Conservation (phyloP, 2,113 vertebrate species). For the Colinus virginianus region DNA sequence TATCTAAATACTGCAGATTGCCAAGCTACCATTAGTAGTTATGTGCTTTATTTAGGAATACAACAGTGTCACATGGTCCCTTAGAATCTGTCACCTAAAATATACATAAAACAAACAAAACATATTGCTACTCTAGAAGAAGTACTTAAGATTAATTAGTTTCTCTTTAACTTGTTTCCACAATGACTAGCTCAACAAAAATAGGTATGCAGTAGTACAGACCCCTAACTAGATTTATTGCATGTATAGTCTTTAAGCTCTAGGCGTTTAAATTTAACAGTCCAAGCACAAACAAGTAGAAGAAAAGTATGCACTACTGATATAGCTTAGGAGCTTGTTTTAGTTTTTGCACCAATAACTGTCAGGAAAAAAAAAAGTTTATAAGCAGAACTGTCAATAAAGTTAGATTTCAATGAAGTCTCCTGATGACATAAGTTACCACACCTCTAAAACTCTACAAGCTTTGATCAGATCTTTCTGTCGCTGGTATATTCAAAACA, state of each 20-base stretch:
- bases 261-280: background rate
- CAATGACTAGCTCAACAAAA: background rate
- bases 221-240: background rate
- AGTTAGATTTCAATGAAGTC: background rate
- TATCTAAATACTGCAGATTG: conserved; percentile 65
- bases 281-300: background rate
- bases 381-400: background rate
- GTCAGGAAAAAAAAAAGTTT: background rate
- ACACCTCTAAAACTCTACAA: background rate
- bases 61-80: conserved; percentile 16
- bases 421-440: background rate
- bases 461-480: background rate
- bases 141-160: background rate
- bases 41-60: conserved; percentile 63
- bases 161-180: background rate
- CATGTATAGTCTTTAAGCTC: background rate
- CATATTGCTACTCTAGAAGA: conserved; percentile 2
- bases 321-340: background rate
- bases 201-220: background rate
- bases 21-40: conserved; percentile 56
- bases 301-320: background rate
- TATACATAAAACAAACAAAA: background rate
- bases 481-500: background rate
- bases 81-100: conserved; percentile 1
- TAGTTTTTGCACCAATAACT: background rate